Evolutionary conservation across 2,113 vertebrate genomes (phyloP), one percentile per base, ranked within the genome.

Genomic region (Eupsittula cactorum): DNA sequence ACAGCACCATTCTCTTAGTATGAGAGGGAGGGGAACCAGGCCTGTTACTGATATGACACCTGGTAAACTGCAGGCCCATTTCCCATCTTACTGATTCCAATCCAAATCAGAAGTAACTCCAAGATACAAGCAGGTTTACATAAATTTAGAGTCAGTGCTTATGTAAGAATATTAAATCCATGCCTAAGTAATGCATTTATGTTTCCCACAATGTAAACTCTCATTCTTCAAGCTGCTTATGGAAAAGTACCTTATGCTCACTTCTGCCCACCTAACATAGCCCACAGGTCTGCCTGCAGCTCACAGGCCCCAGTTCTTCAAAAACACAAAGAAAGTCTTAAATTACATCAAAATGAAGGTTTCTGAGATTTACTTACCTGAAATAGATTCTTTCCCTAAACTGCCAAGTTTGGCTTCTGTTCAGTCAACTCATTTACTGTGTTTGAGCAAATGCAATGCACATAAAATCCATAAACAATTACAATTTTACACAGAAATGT

Each of bases 341-440:
- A 13, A 55, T 35, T 24, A 17, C 2, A 59, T 67, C 4, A 73
- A 49, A 92, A 60, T 19, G 16, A 79, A 81, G 14, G 25, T 39
- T 90, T 82, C 19, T n/a, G 50, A 82, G 31, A 52, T 79, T 78
- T 90, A 95, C 95, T 93, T 85, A 95, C 37, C 0, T 87, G 88
- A 65, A 82, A 77, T 33, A 70, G 59, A 77, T 68, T 53, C 50
- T 81, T 77, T 55, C 59, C 68, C 50, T 71, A 74, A 80, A 85
- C 42, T 4, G 6, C 29, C 44, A 77, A 42, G 16, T 87, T 94
- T 68, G 53, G 21, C 31, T 86, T 86, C 85, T 53, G 16, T 47
- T 59, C 42, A 31, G 77, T 83, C 82, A 42, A 13, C 75, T 69
- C 6, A 64, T 64, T 57, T 53, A 46, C 37, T 81, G 52, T 53